Base-by-base conservation (phyloP, 2,888 invertebrate genomes). In the Eudasyphora cyanicolor region DNA sequence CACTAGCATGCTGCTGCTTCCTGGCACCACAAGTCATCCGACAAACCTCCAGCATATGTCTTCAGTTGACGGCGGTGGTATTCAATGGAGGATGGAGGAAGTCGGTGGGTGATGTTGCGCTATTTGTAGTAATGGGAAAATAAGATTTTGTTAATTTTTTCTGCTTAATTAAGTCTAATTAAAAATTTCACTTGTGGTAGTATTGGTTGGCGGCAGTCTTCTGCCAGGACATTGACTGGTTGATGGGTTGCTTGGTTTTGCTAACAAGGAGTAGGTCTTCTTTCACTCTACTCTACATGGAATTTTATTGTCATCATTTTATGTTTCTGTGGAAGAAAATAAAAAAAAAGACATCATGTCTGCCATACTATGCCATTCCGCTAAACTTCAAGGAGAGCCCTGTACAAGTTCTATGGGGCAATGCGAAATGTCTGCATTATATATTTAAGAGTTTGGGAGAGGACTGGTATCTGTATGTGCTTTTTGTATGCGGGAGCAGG, bases 111-210 rank as follows among this genome's bases (percentile, higher is more conserved):
- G 32, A 32, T 45, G 45, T 2, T n/a, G 12, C 45, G 45, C 14
- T n/a, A n/a, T n/a, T 14, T 21, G 57, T 57, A 10, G 57, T 57
- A 57, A 57, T 73, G 79, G 35, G 21, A 57, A 38, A 75, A 73
- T 76, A 79, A 74, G 74, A 83, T 77, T 69, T 77, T 77, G 29
- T 84, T 81, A 38, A 49, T 71, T 75, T 21, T 78, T 75, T 84
- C 71, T 75, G 81, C 84, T 81, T 84, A 81, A 84, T 84, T 81
- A 84, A 81, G 75, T 78, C 84, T 81, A 84, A 84, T 84, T 84
- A 81, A 84, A n/a, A 78, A 84, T 67, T 81, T 84, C 38, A 71
- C 64, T 83, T 78, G 80, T 54, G 77, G 64, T n/a, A n/a, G n/a
- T 78, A 78, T 74, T 74, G 54, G 24, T 57, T 27, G 24, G 57